These are phyloP conservation scores for Protaetia brevitarsis DNA, from an alignment of 1,140 invertebrate species.

Conservation along the genomic window DNA sequence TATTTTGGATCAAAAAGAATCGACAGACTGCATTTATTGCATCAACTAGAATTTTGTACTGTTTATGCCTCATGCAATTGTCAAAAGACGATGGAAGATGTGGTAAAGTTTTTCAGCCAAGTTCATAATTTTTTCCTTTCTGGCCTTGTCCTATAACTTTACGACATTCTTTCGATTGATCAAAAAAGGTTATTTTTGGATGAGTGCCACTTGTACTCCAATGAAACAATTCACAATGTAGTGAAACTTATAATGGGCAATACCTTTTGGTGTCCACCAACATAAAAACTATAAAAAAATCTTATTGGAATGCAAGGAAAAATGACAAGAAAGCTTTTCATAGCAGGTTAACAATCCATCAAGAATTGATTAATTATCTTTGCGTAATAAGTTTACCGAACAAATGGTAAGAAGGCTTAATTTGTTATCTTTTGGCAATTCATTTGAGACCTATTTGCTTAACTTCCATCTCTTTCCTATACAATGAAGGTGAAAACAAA, in stretches of 20 bases:
- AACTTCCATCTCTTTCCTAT: not conserved
- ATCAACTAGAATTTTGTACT: too few relatives aligned
- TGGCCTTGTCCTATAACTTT: not conserved
- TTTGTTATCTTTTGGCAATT: not conserved
- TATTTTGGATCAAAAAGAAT: too few relatives aligned
- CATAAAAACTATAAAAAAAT: not conserved
- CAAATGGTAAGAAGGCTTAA: not conserved
- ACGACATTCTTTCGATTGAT: not conserved
- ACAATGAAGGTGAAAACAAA: not conserved
- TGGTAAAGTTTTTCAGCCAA: not conserved
- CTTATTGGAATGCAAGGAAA: not conserved
- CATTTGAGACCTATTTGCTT: not conserved
- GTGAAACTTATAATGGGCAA: not conserved
- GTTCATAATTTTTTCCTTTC: not conserved
- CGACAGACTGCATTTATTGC: too few relatives aligned
- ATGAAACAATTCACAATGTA: not conserved
- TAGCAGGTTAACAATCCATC: not conserved
- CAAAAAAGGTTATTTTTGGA: not conserved
- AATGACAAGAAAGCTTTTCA: not conserved
- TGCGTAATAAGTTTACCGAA: not conserved
- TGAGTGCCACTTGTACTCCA: not conserved
- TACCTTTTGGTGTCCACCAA: not conserved
- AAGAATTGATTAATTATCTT: not conserved
- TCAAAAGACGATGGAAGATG: not conserved
- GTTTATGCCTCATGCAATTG: too few relatives aligned